These are phyloP conservation scores for Lepidocyrtinus sp. DNA, from an alignment of 2,888 invertebrate species.

Conservation along the genomic window DNA sequence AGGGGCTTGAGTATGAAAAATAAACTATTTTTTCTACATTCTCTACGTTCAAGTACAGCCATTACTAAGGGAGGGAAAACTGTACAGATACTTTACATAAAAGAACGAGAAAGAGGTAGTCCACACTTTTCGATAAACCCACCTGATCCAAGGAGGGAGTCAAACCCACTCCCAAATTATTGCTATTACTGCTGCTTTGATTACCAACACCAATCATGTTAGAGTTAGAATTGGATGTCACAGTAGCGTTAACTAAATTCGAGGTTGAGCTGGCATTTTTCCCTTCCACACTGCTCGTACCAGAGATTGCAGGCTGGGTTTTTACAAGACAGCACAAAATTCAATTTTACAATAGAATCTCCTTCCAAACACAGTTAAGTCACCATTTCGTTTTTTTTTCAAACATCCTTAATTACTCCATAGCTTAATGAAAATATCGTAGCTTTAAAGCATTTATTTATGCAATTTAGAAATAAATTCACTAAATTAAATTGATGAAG, in stretches of 20 bases:
- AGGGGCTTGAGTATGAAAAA: too few species aligned
- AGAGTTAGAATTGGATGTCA: constrained; percentile 64
- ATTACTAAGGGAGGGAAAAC: too few species aligned
- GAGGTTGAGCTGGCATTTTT: constrained; percentile 63
- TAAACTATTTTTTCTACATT: neutral
- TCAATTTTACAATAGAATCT: too few species aligned
- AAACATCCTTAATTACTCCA: too few species aligned
- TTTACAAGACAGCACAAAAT: constrained; percentile 54
- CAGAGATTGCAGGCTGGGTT: constrained; percentile 61
- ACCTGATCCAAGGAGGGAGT: constrained; percentile 75
- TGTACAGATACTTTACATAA: neutral
- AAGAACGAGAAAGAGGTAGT: neutral
- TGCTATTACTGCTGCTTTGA: constrained; percentile 64
- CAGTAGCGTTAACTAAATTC: constrained; percentile 59
- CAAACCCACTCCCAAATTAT: constrained; percentile 73
- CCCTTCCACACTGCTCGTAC: constrained; percentile 63
- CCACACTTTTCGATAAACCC: constrained; percentile 59
- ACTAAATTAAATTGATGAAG: neutral
- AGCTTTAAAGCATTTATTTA: neutral
- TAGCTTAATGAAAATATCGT: neutral
- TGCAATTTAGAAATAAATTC: neutral
- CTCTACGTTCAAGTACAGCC: neutral
- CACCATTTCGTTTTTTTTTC: too few species aligned
- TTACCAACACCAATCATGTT: constrained; percentile 61
- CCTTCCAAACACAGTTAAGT: neutral